Percentiles rank a stretch among this genome's conserved stretches.
Evolutionary conservation across 2,797 vertebrate genomes (phyloP).

Genomic region (Cyprinella venusta): DNA sequence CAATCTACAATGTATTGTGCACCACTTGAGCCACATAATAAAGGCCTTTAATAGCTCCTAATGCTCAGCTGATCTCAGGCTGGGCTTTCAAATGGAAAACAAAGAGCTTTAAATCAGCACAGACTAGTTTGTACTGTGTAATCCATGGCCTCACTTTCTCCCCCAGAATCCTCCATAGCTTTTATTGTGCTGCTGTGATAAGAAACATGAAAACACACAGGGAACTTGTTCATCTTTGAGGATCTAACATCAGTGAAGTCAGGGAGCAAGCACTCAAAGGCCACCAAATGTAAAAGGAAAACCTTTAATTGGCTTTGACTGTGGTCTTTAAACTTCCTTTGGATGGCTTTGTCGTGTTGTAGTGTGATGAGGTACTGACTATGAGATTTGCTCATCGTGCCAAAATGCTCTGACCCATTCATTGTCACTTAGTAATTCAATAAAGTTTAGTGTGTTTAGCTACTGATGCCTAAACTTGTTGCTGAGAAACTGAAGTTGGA

Average conservation of each 20-base stretch:
- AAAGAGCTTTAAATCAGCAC: slow-evolving; percentile 54
- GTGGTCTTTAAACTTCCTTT: slow-evolving; percentile 30
- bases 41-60: slow-evolving; percentile 47
- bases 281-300: slow-evolving; percentile 29
- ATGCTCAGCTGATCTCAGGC: slow-evolving; percentile 39
- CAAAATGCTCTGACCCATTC: slow-evolving; percentile 36
- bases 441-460: slow-evolving; percentile 33
- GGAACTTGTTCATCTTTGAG: slow-evolving; percentile 26
- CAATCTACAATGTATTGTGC: slow-evolving; percentile 6
- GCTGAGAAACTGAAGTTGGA: slow-evolving; percentile 52
- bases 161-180: slow-evolving; percentile 61
- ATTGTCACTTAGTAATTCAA: slow-evolving; percentile 40
- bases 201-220: slow-evolving; percentile 23
- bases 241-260: slow-evolving; percentile 7
- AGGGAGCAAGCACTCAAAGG: neutral
- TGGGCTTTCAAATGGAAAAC: slow-evolving; percentile 39
- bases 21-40: slow-evolving; percentile 30
- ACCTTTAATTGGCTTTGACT: slow-evolving; percentile 47
- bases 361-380: slow-evolving; percentile 25
- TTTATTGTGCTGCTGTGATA: slow-evolving; percentile 33
- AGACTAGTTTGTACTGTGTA: slow-evolving; percentile 41
- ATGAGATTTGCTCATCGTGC: slow-evolving; percentile 9
- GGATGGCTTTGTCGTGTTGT: slow-evolving; percentile 15
- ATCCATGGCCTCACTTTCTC: slow-evolving; percentile 45
- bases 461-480: slow-evolving; percentile 41